Evolutionary conservation across 64 coral and sea anemone species (phyloP).

Genomic region (Montipora efflorescens): DNA sequence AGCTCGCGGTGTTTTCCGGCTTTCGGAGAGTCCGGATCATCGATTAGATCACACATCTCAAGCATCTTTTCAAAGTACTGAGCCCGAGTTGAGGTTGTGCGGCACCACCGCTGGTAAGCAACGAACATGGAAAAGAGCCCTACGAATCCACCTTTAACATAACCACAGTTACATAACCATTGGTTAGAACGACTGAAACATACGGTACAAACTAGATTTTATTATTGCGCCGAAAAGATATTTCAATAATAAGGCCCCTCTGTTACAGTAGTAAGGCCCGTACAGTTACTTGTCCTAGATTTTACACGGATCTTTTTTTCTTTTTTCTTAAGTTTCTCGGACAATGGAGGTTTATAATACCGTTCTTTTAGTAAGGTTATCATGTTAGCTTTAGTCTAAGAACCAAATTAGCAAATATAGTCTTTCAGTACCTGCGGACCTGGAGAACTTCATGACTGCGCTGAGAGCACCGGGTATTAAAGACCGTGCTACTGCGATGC

Average conservation of each 20-base stretch:
- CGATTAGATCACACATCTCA: constrained; percentile 43
- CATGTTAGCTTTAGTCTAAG: constrained; percentile 45
- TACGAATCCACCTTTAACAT: constrained; percentile 65
- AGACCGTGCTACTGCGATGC: constrained; percentile 56
- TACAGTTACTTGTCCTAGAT: too few relatives aligned
- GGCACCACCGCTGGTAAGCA: constrained; percentile 61
- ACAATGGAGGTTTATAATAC: too few relatives aligned
- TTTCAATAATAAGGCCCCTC: too few relatives aligned
- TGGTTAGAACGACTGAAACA: background rate
- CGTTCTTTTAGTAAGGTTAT: too few relatives aligned
- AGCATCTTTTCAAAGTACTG: constrained; percentile 76
- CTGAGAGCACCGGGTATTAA: constrained; percentile 51
- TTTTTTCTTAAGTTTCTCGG: too few relatives aligned
- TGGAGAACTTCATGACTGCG: constrained; percentile 76
- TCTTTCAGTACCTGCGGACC: constrained; percentile 28
- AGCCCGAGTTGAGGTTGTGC: background rate
- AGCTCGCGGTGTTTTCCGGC: constrained; percentile 57
- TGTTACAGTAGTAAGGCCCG: background rate
- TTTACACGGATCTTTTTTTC: too few relatives aligned
- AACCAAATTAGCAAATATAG: constrained; percentile 33
- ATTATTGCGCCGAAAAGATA: background rate
- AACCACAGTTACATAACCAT: background rate
- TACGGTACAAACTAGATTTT: too few relatives aligned
- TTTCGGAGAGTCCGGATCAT: constrained; percentile 61
- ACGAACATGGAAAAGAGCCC: constrained; percentile 64